Base-by-base conservation (phyloP, 37 sponge, comb jelly and placozoan species). In the Beroe forskalii region DNA sequence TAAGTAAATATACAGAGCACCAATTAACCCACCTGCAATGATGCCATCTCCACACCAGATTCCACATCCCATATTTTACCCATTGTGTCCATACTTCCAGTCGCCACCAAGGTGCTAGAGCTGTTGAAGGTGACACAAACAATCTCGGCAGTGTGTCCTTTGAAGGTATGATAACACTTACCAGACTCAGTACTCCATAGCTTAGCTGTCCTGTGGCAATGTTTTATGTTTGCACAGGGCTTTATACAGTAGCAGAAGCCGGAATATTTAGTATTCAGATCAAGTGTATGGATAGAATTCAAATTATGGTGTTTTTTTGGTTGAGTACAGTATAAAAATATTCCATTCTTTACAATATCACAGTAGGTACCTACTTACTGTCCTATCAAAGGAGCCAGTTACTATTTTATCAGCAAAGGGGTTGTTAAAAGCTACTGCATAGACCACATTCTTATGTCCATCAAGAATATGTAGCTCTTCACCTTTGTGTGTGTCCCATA, bases 301-400 rank as follows among this genome's bases (percentile, higher is more conserved):
- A n/a, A n/a, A n/a, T n/a, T n/a, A n/a, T n/a, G n/a, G n/a, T n/a
- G n/a, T n/a, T n/a, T n/a, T n/a, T n/a, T n/a, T n/a, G n/a, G n/a
- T n/a, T n/a, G n/a, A n/a, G n/a, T n/a, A n/a, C n/a, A n/a, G n/a
- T n/a, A n/a, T n/a, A n/a, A n/a, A n/a, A n/a, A n/a, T n/a, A n/a
- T n/a, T n/a, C n/a, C n/a, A n/a, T n/a, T n/a, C n/a, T n/a, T n/a
- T n/a, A n/a, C n/a, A n/a, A n/a, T n/a, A n/a, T n/a, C n/a, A n/a
- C n/a, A n/a, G n/a, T n/a, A n/a, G n/a, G n/a, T n/a, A n/a, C n/a
- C n/a, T n/a, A n/a, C n/a, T n/a, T n/a, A 63, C 72, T 4, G 95
- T 95, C 90, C 94, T 98, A 67, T 98, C 99, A 93, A 98, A 98
- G 0, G 99, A 98, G 1, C 99, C 96, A 60, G 99, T 98, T 27